These are phyloP conservation scores for Austrolebias charrua DNA, from an alignment of 2,797 vertebrate species.

Conservation along the genomic window DNA sequence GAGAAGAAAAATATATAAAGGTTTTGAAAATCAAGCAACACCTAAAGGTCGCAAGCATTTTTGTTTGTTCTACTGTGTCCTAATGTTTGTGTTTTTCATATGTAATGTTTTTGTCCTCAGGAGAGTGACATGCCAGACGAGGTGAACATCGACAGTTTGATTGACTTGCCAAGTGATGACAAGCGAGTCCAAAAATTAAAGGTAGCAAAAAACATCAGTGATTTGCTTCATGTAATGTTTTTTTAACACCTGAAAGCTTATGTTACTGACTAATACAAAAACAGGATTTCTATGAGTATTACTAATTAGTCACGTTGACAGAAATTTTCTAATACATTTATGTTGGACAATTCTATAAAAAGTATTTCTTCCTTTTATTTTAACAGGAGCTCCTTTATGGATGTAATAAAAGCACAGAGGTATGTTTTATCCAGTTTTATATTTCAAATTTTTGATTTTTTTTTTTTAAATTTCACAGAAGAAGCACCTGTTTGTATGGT, in stretches of 20 bases:
- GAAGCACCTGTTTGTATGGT: too few species aligned
- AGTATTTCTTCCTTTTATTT: not conserved
- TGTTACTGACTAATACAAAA: not conserved
- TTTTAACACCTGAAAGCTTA: not conserved
- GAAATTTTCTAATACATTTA: too few species aligned
- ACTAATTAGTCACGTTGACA: too few species aligned
- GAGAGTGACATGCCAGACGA: constrained; percentile 85
- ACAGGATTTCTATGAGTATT: not conserved
- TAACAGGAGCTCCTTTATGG: constrained; percentile 69
- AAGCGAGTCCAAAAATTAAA: constrained; percentile 78
- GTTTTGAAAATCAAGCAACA: too few species aligned
- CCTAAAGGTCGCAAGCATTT: too few species aligned
- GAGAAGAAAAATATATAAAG: too few species aligned
- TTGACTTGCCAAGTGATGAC: constrained; percentile 81
- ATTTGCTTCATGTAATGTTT: not conserved
- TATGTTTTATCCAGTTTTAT: constrained; percentile 38
- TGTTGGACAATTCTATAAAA: constrained; percentile 1
- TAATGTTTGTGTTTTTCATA: not conserved
- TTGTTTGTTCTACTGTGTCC: not conserved
- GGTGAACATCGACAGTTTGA: constrained; percentile 86
- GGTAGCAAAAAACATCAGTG: constrained; percentile 59
- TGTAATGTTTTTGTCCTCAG: constrained; percentile 49
- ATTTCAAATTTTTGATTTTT: not conserved
- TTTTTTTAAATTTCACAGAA: too few species aligned
- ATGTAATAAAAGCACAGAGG: constrained; percentile 71